Percentiles rank a stretch among this genome's conserved stretches.
Conservation (phyloP, 2,797 vertebrate species). For the Onychomys torridus region DNA sequence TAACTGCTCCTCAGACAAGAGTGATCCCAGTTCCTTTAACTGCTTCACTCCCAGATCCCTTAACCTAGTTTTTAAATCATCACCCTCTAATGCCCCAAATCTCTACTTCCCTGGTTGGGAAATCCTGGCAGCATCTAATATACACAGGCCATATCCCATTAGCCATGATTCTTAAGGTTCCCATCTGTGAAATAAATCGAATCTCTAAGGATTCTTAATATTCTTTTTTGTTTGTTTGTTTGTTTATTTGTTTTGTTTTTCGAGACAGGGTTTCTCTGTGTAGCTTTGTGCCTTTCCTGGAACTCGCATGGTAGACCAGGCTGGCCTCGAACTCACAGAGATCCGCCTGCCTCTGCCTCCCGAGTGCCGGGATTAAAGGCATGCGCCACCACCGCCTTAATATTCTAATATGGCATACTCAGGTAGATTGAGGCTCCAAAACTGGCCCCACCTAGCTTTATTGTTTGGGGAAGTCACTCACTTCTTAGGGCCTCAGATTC, state of each 20-base stretch:
- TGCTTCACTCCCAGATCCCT: slow-evolving; percentile 65
- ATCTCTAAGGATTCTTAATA: slow-evolving; percentile 21
- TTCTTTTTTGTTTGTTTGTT: no score
- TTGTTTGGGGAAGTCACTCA: not conserved
- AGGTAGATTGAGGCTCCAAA: not conserved
- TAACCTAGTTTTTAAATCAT: slow-evolving; percentile 67
- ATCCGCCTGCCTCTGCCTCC: no score
- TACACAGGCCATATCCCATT: slow-evolving; percentile 45
- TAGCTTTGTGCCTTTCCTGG: no score
- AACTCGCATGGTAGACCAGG: no score
- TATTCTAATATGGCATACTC: not conserved
- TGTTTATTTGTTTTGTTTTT: no score
- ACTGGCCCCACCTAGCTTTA: not conserved
- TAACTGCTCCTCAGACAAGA: slow-evolving; percentile 59
- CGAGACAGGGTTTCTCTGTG: no score
- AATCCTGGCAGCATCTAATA: slow-evolving; percentile 53
- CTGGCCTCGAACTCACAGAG: no score
- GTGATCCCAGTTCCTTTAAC: slow-evolving; percentile 69
- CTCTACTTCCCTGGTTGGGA: slow-evolving; percentile 40
- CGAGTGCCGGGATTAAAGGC: no score
- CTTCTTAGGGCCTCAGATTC: not conserved
- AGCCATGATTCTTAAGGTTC: slow-evolving; percentile 35
- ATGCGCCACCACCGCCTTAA: no score
- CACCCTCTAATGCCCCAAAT: slow-evolving; percentile 38
- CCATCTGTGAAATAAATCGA: slow-evolving; percentile 46